These are phyloP conservation scores for Matsumyia berberina DNA, from an alignment of 2,888 invertebrate species.

Conservation along the genomic window DNA sequence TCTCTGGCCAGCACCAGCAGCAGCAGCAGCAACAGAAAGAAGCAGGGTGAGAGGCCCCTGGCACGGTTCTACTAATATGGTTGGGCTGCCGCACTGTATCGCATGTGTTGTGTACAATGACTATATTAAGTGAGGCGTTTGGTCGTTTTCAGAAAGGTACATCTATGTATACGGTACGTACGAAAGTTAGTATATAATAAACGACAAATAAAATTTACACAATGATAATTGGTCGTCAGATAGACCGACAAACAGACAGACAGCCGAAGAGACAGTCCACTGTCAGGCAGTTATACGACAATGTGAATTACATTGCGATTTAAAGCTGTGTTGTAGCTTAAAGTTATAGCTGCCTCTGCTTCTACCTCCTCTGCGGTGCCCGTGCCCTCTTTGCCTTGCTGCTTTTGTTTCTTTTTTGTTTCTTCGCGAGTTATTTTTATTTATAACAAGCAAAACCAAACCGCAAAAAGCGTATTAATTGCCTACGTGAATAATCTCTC, in stretches of 20 bases:
- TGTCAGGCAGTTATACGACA: constrained; percentile 17
- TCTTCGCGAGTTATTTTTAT: constrained; percentile 63
- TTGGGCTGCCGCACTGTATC: constrained; percentile 42
- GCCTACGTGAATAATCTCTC: constrained; percentile 73
- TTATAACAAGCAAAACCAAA: constrained; percentile 67
- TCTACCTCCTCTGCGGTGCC: background rate
- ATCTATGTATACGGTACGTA: constrained; percentile 7
- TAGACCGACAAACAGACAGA: constrained; percentile 7
- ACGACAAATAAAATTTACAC: constrained; percentile 49
- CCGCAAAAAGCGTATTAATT: constrained; percentile 73
- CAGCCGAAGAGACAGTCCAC: constrained; percentile 9
- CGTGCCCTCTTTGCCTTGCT: constrained; percentile 14
- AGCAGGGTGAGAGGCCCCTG: constrained; percentile 35
- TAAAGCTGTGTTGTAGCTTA: constrained; percentile 52
- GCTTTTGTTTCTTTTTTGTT: constrained; percentile 62
- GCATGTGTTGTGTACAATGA: constrained; percentile 39
- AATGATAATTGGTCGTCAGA: constrained; percentile 36
- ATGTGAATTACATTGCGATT: constrained; percentile 53
- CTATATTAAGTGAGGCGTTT: constrained; percentile 57
- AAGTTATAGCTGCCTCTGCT: constrained; percentile 32
- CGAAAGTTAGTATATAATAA: constrained; percentile 20
- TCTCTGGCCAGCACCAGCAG: constrained; percentile 23
- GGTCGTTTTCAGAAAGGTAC: constrained; percentile 36
- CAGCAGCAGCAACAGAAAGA: constrained; percentile 6
- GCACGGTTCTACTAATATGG: constrained; percentile 42